phyloP scores from a whole-genome alignment of 2,797 vertebrate species.

The Pipistrellus pipistrellus region DNA sequence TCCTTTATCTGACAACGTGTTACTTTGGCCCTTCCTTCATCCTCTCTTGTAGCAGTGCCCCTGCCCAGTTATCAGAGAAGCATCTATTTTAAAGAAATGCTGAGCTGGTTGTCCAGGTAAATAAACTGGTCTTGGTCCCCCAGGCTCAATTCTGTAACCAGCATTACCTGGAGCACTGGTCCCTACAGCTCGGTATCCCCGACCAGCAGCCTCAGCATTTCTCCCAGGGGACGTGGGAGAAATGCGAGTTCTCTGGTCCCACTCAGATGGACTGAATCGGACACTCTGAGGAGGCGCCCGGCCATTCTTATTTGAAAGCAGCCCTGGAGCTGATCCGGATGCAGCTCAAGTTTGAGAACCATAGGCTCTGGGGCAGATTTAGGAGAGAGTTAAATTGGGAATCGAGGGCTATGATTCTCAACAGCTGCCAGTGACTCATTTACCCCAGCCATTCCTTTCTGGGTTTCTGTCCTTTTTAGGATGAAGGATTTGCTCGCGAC shows the following conservation, averaged over 20 bases:
- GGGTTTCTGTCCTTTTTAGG: slow-evolving; percentile 83
- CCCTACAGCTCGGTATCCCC: not conserved
- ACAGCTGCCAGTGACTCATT: slow-evolving; percentile 83
- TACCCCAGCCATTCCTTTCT: slow-evolving; percentile 64
- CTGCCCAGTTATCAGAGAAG: not conserved
- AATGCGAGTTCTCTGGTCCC: not conserved
- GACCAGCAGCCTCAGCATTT: not conserved
- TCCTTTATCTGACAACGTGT: not conserved
- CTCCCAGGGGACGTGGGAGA: not conserved
- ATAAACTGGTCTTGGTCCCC: not conserved
- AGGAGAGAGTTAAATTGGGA: slow-evolving; percentile 72
- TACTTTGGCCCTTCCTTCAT: not conserved
- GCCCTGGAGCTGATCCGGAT: not conserved
- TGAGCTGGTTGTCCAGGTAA: slow-evolving; percentile 2
- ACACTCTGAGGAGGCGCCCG: not conserved
- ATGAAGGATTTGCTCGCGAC: slow-evolving; percentile 67
- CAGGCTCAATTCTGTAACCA: not conserved
- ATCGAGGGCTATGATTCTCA: slow-evolving; percentile 70
- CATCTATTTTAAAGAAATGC: not conserved
- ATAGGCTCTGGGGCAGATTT: slow-evolving; percentile 58
- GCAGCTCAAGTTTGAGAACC: slow-evolving; percentile 32
- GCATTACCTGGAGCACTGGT: not conserved
- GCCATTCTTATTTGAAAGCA: not conserved
- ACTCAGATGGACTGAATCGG: not conserved
- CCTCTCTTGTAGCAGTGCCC: not conserved